Percentiles rank a stretch among this genome's conserved stretches.
phyloP scores from a whole-genome alignment of 2,797 vertebrate genomes.

The Myoxocephalus aenaeus region DNA sequence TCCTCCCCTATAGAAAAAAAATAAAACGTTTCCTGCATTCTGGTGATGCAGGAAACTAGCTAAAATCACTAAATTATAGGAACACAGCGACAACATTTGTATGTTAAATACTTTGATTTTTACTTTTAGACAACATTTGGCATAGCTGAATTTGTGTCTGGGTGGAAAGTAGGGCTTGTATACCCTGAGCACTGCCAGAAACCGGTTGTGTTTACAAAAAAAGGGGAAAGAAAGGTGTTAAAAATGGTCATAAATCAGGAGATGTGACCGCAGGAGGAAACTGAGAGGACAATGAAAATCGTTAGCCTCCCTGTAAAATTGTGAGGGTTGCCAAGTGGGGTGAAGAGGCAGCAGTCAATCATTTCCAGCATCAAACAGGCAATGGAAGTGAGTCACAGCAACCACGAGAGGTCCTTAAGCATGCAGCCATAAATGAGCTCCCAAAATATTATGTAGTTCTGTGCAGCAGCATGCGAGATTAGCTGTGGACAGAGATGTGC shows the following conservation, averaged over 20 bases:
- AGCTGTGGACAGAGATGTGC: not conserved
- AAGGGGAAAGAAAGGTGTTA: not conserved
- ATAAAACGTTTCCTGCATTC: too few relatives aligned
- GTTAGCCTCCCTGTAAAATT: not conserved
- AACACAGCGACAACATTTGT: not conserved
- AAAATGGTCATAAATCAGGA: not conserved
- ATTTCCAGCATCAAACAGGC: not conserved
- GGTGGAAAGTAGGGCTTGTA: not conserved
- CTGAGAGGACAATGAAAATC: not conserved
- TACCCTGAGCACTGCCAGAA: not conserved
- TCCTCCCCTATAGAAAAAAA: not conserved
- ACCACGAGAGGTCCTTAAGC: not conserved
- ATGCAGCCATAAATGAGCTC: not conserved
- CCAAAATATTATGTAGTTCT: not conserved
- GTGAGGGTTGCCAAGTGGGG: not conserved
- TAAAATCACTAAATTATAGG: too few relatives aligned
- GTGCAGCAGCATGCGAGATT: not conserved
- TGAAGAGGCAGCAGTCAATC: not conserved
- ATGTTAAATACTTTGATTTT: too few relatives aligned
- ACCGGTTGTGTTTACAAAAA: not conserved
- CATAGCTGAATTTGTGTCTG: not conserved
- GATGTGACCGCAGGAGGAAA: not conserved
- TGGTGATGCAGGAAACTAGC: too few relatives aligned
- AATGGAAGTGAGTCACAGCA: not conserved
- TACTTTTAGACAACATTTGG: not conserved